Percentiles rank a stretch among this genome's conserved stretches.
phyloP scores from a whole-genome alignment of 1,140 invertebrate species.

The Platyscapa corneri region DNA sequence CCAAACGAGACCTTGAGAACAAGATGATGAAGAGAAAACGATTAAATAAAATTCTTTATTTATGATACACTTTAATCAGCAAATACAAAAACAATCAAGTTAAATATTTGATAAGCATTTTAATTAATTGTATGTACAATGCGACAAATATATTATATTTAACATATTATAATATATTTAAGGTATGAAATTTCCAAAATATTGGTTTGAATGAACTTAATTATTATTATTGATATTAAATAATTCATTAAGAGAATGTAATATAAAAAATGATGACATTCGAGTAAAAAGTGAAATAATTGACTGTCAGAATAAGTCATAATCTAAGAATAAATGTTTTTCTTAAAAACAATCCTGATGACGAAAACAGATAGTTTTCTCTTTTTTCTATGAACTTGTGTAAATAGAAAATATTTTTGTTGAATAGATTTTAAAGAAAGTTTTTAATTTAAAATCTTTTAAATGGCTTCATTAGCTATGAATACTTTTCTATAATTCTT shows the following conservation, averaged over 20 bases:
- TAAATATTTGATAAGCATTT: too few relatives aligned
- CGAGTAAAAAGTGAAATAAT: too few relatives aligned
- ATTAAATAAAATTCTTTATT: constrained; percentile 1
- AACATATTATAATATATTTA: too few relatives aligned
- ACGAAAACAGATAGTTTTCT: neutral
- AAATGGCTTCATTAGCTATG: neutral
- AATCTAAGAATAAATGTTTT: neutral
- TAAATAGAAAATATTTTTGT: neutral
- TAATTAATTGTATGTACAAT: too few relatives aligned
- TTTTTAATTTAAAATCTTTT: neutral
- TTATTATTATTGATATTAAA: too few relatives aligned
- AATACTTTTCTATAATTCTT: neutral
- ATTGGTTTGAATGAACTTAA: too few relatives aligned
- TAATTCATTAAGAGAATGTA: too few relatives aligned
- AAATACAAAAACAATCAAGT: neutral
- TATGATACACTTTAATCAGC: neutral
- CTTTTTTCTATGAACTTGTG: neutral
- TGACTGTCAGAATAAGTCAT: too few relatives aligned
- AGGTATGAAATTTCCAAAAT: too few relatives aligned
- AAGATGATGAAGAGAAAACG: neutral
- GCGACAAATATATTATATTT: too few relatives aligned
- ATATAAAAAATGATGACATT: too few relatives aligned
- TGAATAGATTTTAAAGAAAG: neutral
- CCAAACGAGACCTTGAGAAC: neutral
- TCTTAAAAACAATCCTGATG: neutral